Percentiles rank a stretch among this genome's conserved stretches.
Evolutionary conservation across 2,113 vertebrate species (phyloP).

Genomic region (Strigops habroptila): DNA sequence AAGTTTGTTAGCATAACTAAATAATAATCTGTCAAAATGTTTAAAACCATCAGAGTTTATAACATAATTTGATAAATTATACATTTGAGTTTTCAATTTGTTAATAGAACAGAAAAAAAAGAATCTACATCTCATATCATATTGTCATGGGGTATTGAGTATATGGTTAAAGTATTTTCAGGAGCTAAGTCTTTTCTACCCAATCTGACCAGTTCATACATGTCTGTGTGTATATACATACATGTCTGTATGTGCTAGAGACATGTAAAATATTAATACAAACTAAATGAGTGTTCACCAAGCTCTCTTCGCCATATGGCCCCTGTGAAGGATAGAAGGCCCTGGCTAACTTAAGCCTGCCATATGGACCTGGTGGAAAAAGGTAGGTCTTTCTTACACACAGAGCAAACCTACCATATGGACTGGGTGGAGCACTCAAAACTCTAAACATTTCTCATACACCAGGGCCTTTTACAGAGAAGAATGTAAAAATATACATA

Average conservation of each 20-base stretch:
- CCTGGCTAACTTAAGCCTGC: slow-evolving; percentile 71
- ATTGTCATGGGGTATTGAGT: slow-evolving; percentile 54
- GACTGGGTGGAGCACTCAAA: slow-evolving; percentile 68
- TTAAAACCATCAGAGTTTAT: slow-evolving; percentile 44
- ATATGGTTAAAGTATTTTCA: slow-evolving; percentile 54
- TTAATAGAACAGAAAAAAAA: slow-evolving; percentile 56
- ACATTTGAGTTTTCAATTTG: slow-evolving; percentile 20
- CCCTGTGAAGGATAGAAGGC: slow-evolving; percentile 72
- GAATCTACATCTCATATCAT: slow-evolving; percentile 10
- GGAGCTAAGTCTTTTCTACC: slow-evolving; percentile 26
- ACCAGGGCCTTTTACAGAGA: slow-evolving; percentile 62
- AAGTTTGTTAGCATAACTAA: slow-evolving; percentile 52
- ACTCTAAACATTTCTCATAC: slow-evolving; percentile 66
- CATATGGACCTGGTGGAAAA: slow-evolving; percentile 78
- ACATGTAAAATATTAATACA: slow-evolving; percentile 74
- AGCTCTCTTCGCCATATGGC: slow-evolving; percentile 76
- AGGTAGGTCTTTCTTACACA: slow-evolving; percentile 72
- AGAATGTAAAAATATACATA: slow-evolving; percentile 76
- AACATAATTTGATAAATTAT: slow-evolving; percentile 57
- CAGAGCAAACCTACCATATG: slow-evolving; percentile 77
- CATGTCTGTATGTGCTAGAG: slow-evolving; percentile 53
- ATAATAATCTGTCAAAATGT: slow-evolving; percentile 40
- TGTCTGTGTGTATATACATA: neutral
- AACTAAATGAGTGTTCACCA: slow-evolving; percentile 71
- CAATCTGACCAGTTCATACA: slow-evolving; percentile 47